A percentile compares a stretch with the other conserved stretches of the same genome.
These are phyloP conservation scores for Sparus aurata DNA, from an alignment of 2,797 vertebrate genomes.

Conservation along the genomic window DNA sequence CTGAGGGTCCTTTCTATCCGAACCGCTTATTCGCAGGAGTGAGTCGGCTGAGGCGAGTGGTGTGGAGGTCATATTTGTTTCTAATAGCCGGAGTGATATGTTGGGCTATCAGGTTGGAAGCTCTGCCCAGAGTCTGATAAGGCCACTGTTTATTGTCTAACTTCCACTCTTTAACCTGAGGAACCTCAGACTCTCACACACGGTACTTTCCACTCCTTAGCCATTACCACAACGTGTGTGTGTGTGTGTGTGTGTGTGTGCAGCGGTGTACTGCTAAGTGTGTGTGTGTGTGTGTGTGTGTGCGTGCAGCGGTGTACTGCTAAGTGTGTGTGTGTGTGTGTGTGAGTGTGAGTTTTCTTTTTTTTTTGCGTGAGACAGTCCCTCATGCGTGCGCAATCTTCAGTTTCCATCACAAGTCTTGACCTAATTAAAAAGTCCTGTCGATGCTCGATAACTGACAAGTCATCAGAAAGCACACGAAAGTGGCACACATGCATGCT, in stretches of 20 bases:
- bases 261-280: neutral
- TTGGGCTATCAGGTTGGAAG: constrained; percentile 75
- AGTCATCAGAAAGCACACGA: constrained; percentile 46
- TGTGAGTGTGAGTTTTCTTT: neutral
- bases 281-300: constrained; percentile 7
- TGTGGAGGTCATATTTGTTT: constrained; percentile 74
- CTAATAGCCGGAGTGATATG: constrained; percentile 69
- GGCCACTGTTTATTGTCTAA: constrained; percentile 82
- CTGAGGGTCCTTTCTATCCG: constrained; percentile 15
- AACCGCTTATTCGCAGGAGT: constrained; percentile 45
- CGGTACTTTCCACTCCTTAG: constrained; percentile 77
- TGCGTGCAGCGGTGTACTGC: neutral
- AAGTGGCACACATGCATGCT: neutral
- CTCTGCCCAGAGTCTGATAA: constrained; percentile 81
- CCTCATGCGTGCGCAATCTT: constrained; percentile 18
- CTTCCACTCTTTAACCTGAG: constrained; percentile 81
- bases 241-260: constrained; percentile 18
- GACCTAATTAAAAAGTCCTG: constrained; percentile 72
- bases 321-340: no score
- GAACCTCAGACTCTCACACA: constrained; percentile 68
- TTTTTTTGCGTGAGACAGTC: constrained; percentile 2
- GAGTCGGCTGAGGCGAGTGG: constrained; percentile 32
- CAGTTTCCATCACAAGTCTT: constrained; percentile 58
- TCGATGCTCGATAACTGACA: constrained; percentile 55
- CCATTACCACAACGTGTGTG: constrained; percentile 66